Percentiles rank a stretch among this genome's conserved stretches.
phyloP scores from a whole-genome alignment of 2,113 vertebrate species.

The Rousettus leschenaultii region DNA sequence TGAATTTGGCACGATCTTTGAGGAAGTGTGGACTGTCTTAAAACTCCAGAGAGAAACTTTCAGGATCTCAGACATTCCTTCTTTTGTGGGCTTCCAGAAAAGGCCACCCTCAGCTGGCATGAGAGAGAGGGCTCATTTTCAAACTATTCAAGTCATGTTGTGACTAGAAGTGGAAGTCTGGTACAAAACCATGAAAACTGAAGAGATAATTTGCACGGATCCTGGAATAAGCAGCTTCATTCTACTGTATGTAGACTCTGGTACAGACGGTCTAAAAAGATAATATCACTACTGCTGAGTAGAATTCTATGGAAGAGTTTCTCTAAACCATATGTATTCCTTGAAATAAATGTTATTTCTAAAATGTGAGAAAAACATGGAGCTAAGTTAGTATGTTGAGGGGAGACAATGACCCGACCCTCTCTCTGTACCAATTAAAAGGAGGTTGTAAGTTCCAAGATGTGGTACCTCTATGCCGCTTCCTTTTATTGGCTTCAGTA shows the following conservation, averaged over 20 bases:
- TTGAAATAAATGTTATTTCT: conserved; percentile 10
- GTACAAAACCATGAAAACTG: conserved; percentile 53
- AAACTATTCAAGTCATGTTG: conserved; percentile 70
- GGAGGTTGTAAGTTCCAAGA: neutral
- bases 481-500: neutral
- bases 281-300: neutral
- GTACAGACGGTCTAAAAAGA: neutral
- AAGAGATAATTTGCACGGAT: conserved; percentile 1
- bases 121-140: conserved; percentile 47
- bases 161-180: conserved; percentile 67
- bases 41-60: conserved; percentile 56
- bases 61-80: conserved; percentile 72
- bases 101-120: conserved; percentile 67
- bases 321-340: neutral
- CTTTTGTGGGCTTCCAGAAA: conserved; percentile 67
- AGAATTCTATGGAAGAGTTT: neutral
- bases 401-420: neutral
- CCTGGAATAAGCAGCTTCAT: neutral
- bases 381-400: neutral
- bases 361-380: neutral
- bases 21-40: conserved; percentile 65
- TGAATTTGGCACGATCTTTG: conserved; percentile 67
- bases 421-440: neutral
- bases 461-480: neutral
- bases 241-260: neutral